Percentiles rank a stretch among this genome's conserved stretches.
Conservation (phyloP, 64 coral and sea anemone species). For the Acropora yongei region DNA sequence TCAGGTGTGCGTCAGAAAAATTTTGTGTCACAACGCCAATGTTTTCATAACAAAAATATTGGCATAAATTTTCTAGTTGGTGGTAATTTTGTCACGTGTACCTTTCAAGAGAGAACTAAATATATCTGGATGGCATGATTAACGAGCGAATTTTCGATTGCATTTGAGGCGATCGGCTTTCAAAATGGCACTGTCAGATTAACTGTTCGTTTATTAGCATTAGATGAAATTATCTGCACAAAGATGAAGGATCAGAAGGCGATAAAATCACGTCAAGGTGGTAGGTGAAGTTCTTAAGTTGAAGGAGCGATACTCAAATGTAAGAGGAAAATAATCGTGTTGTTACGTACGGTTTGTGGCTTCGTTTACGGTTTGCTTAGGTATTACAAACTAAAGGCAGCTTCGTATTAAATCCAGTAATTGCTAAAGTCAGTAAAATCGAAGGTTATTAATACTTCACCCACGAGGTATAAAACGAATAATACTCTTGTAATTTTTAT, state of each 20-base stretch:
- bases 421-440: background rate
- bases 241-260: conserved; percentile 39
- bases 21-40: background rate
- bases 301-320: conserved; percentile 1
- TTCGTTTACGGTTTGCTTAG: no score
- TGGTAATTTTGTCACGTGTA: conserved; percentile 22
- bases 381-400: no score
- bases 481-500: background rate
- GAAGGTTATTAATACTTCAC: background rate
- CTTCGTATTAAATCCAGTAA: background rate
- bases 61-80: conserved; percentile 12
- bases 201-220: background rate
- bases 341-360: background rate
- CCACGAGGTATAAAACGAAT: background rate
- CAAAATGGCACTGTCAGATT: background rate
- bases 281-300: background rate
- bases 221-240: background rate
- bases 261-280: background rate
- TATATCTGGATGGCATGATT: background rate
- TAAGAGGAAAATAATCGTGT: background rate
- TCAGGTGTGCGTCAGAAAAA: background rate
- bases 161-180: background rate
- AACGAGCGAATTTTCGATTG: background rate
- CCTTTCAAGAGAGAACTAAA: background rate
- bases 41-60: conserved; percentile 10